phyloP scores from a whole-genome alignment of 2,888 invertebrate species.

The Didymodactylos carnosus region DNA sequence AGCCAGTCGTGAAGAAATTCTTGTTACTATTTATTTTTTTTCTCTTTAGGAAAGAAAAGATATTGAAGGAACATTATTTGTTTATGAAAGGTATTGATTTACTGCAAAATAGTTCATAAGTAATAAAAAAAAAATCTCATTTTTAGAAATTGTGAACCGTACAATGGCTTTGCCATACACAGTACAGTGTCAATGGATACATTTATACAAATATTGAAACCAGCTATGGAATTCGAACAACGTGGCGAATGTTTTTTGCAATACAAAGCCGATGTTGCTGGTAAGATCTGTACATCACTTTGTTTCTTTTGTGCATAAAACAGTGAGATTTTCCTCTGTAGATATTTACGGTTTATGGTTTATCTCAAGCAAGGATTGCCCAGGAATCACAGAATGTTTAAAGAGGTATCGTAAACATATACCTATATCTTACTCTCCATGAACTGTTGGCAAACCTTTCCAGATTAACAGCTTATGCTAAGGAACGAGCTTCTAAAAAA shows the following conservation, averaged over 20 bases:
- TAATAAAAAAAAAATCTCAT: too few relatives aligned
- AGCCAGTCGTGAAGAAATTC: not conserved
- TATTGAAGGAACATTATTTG: not conserved
- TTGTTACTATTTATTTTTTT: not conserved
- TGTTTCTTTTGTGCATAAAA: not conserved
- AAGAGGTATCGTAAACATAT: too few relatives aligned
- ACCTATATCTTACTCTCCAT: too few relatives aligned
- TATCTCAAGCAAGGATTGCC: constrained; percentile 11
- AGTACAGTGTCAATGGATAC: not conserved
- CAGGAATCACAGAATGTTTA: not conserved
- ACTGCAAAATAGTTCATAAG: too few relatives aligned
- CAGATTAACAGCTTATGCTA: too few relatives aligned
- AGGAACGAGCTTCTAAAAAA: too few relatives aligned
- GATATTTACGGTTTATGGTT: constrained; percentile 14
- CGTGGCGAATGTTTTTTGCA: not conserved
- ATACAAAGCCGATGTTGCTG: not conserved
- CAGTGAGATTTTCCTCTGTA: not conserved
- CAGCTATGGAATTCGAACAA: not conserved
- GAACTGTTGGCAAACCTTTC: too few relatives aligned
- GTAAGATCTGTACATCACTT: not conserved
- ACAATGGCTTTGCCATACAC: not conserved
- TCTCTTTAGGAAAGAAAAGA: not conserved
- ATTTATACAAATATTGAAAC: not conserved
- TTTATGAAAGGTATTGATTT: not conserved
- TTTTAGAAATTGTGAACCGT: not conserved